Base-by-base conservation (phyloP, 2,888 invertebrate genomes). In the Anoplius nigerrimus region DNA sequence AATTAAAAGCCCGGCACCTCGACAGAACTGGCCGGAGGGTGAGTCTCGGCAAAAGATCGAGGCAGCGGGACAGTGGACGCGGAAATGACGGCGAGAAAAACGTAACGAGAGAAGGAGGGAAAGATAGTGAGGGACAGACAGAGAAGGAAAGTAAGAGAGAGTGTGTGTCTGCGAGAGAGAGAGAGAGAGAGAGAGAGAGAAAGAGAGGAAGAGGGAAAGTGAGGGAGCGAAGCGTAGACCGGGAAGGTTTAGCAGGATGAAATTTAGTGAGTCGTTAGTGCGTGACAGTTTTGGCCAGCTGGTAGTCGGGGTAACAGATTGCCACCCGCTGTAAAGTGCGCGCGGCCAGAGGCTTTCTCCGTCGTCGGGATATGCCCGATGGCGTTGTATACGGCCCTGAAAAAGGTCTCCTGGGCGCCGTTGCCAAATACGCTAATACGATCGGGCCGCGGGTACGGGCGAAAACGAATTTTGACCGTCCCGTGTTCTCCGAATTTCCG, bases 241-340 rank as follows among this genome's bases (percentile, higher is more conserved):
- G 22, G 42, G 34, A 27, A 55, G 15, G 51, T 48, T 16, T 22
- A 21, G 42, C 64, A 43, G 75, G 78, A 81, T 78, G 80, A 81
- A 83, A 82, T 83, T 80, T 82, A 83, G 83, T 77, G 80, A 82
- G 79, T 78, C 81, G 79, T 84, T 84, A 82, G 78, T 62, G 79
- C 66, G 76, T 71, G 80, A 83, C 80, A 81, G 71, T 76, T 80
- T 81, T 71, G 77, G 75, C 81, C 83, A 80, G 76, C 78, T 82
- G 81, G 74, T 76, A 78, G 75, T 70, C 61, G 54, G 62, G 66
- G 68, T 81, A 80, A 81, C 81, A 71, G 76, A 80, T 81, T 76
- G 76, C 79, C 71, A 65, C 67, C 66, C 43, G 53, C 57, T 52
- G 71, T 61, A 71, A 59, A 66, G 52, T 59, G 52, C 51, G 60